Conservation (phyloP, 2,113 vertebrate species). For the Salminus brasiliensis region DNA sequence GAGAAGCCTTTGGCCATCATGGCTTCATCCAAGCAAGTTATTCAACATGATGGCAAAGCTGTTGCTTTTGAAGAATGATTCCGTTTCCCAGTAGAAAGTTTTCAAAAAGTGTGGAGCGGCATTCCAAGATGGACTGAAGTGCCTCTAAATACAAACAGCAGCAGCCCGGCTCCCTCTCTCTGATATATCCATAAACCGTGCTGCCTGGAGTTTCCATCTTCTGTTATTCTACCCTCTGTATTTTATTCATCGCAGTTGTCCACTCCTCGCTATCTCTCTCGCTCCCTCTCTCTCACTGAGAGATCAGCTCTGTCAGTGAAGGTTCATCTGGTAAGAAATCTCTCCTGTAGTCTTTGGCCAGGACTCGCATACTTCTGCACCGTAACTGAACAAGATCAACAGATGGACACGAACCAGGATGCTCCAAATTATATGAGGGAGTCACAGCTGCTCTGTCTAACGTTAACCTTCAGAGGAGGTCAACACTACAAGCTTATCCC, state of each 20-base stretch:
- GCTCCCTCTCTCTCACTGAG: background rate
- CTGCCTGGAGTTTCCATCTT: slow-evolving; percentile 4
- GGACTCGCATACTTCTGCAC: slow-evolving; percentile 35
- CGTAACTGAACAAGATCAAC: slow-evolving; percentile 46
- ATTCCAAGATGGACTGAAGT: background rate
- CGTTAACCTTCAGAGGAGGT: slow-evolving; percentile 12
- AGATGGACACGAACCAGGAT: slow-evolving; percentile 35
- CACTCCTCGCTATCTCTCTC: slow-evolving; percentile 9
- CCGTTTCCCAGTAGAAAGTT: background rate
- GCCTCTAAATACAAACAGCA: background rate
- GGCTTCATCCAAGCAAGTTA: background rate
- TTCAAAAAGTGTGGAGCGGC: background rate
- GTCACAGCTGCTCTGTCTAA: slow-evolving; percentile 26
- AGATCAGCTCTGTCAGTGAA: slow-evolving; percentile 23
- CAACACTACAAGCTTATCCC: background rate
- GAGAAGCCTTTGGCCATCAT: background rate
- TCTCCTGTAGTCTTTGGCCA: slow-evolving; percentile 37
- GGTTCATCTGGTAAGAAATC: slow-evolving; percentile 37
- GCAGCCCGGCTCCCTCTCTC: background rate
- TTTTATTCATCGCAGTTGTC: background rate
- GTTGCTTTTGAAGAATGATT: background rate
- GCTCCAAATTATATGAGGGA: slow-evolving; percentile 16
- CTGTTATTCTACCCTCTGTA: background rate
- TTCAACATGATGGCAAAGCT: background rate
- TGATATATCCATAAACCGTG: background rate